A percentile compares a stretch with the other conserved stretches of the same genome.
Conservation (phyloP, 37 sponge, comb jelly and placozoan species). For the Axinella damicornis region DNA sequence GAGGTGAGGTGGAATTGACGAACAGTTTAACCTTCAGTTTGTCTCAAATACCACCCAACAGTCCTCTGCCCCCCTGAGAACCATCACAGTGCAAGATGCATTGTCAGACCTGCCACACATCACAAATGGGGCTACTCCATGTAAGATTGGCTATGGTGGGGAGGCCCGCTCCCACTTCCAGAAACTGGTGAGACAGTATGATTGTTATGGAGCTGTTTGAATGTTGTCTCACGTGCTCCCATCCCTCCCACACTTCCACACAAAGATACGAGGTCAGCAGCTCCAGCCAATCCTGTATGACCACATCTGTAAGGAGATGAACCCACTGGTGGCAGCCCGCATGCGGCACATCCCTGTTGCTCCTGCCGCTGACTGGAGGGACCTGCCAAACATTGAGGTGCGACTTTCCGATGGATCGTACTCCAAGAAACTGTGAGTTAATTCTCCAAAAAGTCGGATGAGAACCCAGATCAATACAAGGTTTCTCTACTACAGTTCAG, state of each 20-base stretch:
- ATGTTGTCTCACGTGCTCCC: too few species aligned
- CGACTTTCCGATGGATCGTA: constrained; percentile 85
- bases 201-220: background rate
- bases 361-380: constrained; percentile 96
- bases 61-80: constrained; percentile 76
- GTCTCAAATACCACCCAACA: constrained; percentile 60
- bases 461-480: too few species aligned
- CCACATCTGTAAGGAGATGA: constrained; percentile 98
- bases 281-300: constrained; percentile 80
- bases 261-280: constrained; percentile 72
- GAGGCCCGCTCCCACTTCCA: constrained; percentile 91
- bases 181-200: constrained; percentile 72
- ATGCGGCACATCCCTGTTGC: constrained; percentile 86
- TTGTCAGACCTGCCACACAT: constrained; percentile 95
- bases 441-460: background rate
- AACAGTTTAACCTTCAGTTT: constrained; percentile 27
- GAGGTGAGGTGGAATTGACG: too few species aligned
- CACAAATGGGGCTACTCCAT: constrained; percentile 79
- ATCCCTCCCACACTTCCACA: too few species aligned
- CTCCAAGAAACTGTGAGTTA: constrained; percentile 81
- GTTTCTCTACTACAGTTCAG: too few species aligned
- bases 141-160: constrained; percentile 79
- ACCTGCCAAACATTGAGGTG: constrained; percentile 87
- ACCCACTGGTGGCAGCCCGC: constrained; percentile 85
- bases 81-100: constrained; percentile 90